These are phyloP conservation scores for Papilio protenor DNA, from an alignment of 2,888 invertebrate genomes.

Conservation along the genomic window DNA sequence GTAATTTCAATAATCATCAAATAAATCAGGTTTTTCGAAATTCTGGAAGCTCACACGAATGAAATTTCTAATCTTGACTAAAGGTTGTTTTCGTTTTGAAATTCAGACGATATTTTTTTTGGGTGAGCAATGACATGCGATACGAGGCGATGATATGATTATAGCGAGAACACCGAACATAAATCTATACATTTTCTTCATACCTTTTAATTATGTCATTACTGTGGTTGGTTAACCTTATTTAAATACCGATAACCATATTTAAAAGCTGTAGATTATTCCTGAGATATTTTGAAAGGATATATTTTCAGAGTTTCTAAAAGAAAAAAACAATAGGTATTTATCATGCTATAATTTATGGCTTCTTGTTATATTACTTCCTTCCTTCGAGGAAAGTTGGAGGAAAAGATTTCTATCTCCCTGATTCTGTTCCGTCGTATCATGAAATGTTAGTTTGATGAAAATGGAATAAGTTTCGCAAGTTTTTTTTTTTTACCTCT, in stretches of 20 bases:
- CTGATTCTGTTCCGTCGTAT: constrained; percentile 17
- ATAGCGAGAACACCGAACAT: no score
- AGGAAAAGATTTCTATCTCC: constrained; percentile 25
- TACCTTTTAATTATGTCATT: no score
- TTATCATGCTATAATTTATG: constrained; percentile 27
- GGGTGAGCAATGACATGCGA: not conserved
- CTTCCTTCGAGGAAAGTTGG: constrained; percentile 5
- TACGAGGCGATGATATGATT: not conserved
- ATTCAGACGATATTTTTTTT: not conserved
- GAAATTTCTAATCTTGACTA: not conserved
- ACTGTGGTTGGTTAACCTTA: no score
- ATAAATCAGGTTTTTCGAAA: not conserved
- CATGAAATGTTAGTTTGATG: constrained; percentile 32
- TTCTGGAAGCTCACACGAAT: not conserved
- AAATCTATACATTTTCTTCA: no score
- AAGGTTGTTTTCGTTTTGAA: not conserved
- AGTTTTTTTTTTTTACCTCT: constrained; percentile 7
- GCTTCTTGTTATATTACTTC: constrained; percentile 27
- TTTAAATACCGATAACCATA: no score
- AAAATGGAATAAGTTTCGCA: constrained; percentile 25
- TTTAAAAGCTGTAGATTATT: not conserved
- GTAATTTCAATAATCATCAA: not conserved
- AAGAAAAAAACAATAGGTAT: constrained; percentile 24
- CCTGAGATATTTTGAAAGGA: not conserved
- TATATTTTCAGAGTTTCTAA: not conserved